Evolutionary conservation across 1,140 invertebrate species (phyloP), one percentile per base, ranked within the genome.

Genomic region (Drosophila pachea): DNA sequence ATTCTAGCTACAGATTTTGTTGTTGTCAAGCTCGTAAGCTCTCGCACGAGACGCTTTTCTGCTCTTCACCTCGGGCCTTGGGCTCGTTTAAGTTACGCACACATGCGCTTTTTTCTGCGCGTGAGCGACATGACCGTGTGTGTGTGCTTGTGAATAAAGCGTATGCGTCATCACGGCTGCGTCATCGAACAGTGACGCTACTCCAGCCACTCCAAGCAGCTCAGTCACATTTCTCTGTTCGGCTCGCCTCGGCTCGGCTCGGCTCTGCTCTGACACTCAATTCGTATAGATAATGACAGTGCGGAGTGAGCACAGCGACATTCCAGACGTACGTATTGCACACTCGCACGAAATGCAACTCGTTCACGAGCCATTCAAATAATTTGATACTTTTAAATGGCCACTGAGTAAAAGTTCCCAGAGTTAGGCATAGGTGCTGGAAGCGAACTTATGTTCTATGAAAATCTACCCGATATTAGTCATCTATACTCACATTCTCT

Each of bases 21-120:
- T 74, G 72, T 74, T 74, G 68, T 62, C 68, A 74, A 61, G 72
- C 72, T 74, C 68, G 62, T 71, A 74, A 70, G 68, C 68, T 70
- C 62, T 66, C 62, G 54, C n/a, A 38, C 33, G 49, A 56, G 47
- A 36, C 22, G 11, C 12, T 68, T 68, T 49, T 42, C 35, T 8
- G 9, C 60, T 56, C 60, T 63, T 32, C 40, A 36, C 62, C 47
- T 16, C 45, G 52, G 61, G 47, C 67, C 52, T 69, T 65, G 49
- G 61, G 47, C 42, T 68, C 43, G 52, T 35, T 43, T 55, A 12
- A 14, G 16, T 7, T 22, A 55, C 42, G 16, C 29, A 22, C 48
- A 68, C 65, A 38, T 12, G n/a, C 14, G 49, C 45, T 60, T 12
- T 12, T 38, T 5, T n/a, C 32, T 40, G 16, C 48, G 31, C 6